A percentile compares a stretch with the other conserved stretches of the same genome.
phyloP scores from a whole-genome alignment of 30 jellyfish, hydroid and myxozoan species.

The Calvadosia cruxmelitensis region DNA sequence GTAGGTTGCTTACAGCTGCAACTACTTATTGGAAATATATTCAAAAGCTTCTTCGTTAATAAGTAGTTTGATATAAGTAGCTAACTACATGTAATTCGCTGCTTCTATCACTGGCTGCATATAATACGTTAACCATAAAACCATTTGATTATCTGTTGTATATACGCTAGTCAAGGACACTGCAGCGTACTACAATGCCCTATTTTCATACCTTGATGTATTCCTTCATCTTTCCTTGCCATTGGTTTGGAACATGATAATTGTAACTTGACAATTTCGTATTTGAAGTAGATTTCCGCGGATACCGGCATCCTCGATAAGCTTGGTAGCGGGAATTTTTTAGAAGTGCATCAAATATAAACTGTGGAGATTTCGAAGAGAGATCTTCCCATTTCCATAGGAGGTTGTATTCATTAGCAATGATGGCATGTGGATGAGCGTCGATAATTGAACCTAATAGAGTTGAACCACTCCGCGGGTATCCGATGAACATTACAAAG shows the following conservation, averaged over 20 bases:
- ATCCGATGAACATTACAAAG: conserved; percentile 60
- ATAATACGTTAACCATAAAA: neutral
- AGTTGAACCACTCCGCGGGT: conserved; percentile 85
- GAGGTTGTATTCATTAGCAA: conserved; percentile 67
- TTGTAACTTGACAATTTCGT: conserved; percentile 16
- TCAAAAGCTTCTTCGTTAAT: too few species aligned
- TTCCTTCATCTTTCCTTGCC: conserved; percentile 69
- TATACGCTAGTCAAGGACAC: too few species aligned
- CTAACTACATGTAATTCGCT: too few species aligned
- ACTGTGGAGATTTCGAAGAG: conserved; percentile 14
- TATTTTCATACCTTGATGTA: conserved; percentile 46
- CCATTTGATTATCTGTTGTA: neutral
- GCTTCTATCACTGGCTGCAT: neutral
- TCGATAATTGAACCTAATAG: conserved; percentile 60
- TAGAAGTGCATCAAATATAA: conserved; percentile 28
- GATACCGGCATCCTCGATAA: too few species aligned
- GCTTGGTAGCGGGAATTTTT: conserved; percentile 37
- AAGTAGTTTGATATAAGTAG: too few species aligned
- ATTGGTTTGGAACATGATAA: conserved; percentile 51
- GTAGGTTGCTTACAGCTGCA: too few species aligned
- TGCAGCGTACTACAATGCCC: too few species aligned
- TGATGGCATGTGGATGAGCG: conserved; percentile 64
- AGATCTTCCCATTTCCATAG: conserved; percentile 21
- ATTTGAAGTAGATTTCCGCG: conserved; percentile 23
- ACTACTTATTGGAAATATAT: too few species aligned